phyloP scores from a whole-genome alignment of 1,140 invertebrate species.

The Formica exsecta region DNA sequence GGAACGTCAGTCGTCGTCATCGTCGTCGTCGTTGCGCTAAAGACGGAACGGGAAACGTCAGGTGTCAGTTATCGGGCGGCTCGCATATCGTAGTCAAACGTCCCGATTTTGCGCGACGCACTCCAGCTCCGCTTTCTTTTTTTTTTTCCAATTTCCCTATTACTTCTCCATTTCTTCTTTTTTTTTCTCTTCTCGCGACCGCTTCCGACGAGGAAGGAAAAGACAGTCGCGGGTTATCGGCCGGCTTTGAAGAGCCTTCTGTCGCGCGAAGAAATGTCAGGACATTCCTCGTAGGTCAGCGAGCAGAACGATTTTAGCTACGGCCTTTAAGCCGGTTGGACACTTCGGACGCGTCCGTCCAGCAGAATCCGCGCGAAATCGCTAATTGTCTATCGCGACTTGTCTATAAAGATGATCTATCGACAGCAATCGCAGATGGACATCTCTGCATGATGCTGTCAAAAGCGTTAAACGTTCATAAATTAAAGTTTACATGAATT shows the following conservation, averaged over 20 bases:
- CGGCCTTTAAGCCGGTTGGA: slow-evolving; percentile 75
- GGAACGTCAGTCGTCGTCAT: slow-evolving; percentile 16
- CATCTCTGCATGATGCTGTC: no score
- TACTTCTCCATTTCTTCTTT: no score
- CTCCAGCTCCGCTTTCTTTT: no score
- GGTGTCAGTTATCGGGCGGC: slow-evolving; percentile 16
- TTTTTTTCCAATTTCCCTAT: neutral
- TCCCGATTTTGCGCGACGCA: neutral
- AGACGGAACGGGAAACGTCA: slow-evolving; percentile 35
- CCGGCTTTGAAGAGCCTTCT: neutral
- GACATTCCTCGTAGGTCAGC: slow-evolving; percentile 83
- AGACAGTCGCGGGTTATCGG: neutral
- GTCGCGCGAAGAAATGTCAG: slow-evolving; percentile 70
- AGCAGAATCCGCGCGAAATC: no score
- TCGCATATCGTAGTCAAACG: neutral
- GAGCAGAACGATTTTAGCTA: slow-evolving; percentile 80
- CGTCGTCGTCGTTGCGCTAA: neutral
- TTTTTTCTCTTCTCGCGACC: neutral
- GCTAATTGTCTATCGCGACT: no score
- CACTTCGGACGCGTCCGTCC: neutral
- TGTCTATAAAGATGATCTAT: no score
- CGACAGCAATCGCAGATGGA: no score
- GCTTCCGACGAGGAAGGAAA: neutral
- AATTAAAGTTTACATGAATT: no score
- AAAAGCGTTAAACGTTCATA: no score